A percentile compares a stretch with the other conserved stretches of the same genome.
These are phyloP conservation scores for Eudemis profundana DNA, from an alignment of 2,888 invertebrate species.

Conservation along the genomic window DNA sequence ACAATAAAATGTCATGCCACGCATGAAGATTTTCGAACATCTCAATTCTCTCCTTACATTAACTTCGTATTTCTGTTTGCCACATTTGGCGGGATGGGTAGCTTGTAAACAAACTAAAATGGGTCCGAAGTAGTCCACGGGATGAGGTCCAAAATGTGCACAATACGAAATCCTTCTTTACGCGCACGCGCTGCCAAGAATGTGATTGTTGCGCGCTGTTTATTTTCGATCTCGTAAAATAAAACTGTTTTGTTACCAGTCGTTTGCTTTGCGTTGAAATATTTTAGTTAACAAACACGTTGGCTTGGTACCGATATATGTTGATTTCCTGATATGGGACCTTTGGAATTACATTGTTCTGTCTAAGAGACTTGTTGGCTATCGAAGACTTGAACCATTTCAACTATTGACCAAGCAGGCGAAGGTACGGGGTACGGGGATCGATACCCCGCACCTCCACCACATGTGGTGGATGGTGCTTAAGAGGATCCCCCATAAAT, in stretches of 20 bases:
- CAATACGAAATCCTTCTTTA: slow-evolving; percentile 22
- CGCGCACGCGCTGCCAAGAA: slow-evolving; percentile 44
- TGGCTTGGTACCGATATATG: slow-evolving; percentile 17
- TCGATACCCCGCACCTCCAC: no score
- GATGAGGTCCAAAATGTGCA: slow-evolving; percentile 24
- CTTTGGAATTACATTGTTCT: background rate
- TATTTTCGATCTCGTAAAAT: slow-evolving; percentile 44
- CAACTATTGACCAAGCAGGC: no score
- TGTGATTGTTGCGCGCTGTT: slow-evolving; percentile 44
- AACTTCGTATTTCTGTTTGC: no score
- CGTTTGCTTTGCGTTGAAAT: slow-evolving; percentile 37
- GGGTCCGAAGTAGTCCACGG: background rate
- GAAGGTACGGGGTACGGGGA: no score
- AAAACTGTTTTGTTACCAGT: slow-evolving; percentile 40
- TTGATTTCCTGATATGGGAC: background rate
- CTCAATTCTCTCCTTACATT: no score
- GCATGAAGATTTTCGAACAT: no score
- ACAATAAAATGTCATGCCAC: no score
- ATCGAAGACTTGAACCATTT: no score
- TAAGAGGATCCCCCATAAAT: no score
- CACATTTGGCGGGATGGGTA: background rate
- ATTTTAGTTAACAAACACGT: slow-evolving; percentile 37
- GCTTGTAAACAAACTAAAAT: background rate
- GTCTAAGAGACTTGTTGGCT: no score
- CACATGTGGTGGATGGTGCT: no score